Conservation (phyloP, 2,113 vertebrate species). For the Psilopogon haemacephalus region DNA sequence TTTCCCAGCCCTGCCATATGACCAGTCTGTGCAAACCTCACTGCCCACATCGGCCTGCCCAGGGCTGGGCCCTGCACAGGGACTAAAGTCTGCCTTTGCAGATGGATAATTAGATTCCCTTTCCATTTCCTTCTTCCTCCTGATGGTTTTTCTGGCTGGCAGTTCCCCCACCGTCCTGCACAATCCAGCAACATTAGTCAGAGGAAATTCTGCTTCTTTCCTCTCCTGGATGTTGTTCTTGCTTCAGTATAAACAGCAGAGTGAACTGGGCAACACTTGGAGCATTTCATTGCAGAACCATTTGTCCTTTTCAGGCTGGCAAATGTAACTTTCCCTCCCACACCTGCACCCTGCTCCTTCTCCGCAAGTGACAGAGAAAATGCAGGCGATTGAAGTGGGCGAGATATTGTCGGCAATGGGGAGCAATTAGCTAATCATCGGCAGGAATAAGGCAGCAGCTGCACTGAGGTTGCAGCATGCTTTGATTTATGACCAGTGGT, state of each 20-base stretch:
- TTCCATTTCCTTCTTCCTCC: constrained; percentile 35
- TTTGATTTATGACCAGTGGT: neutral
- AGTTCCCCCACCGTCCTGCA: neutral
- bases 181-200: constrained; percentile 35
- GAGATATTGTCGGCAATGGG: neutral
- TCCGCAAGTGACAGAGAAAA: neutral
- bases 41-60: neutral
- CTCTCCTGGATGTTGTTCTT: constrained; percentile 1
- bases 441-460: neutral
- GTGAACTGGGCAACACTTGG: neutral
- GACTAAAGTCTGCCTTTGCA: neutral
- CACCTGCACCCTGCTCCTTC: neutral
- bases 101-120: constrained; percentile 46
- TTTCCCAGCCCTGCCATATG: neutral
- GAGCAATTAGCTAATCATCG: neutral
- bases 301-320: constrained; percentile 29
- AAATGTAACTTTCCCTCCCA: neutral
- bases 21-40: neutral
- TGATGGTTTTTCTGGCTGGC: constrained; percentile 20
- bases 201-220: constrained; percentile 26
- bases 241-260: constrained; percentile 11
- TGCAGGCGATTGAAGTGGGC: neutral
- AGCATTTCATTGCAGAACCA: neutral
- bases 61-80: neutral
- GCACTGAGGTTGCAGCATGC: neutral